These are phyloP conservation scores for Nymphalis c-album DNA, from an alignment of 2,888 invertebrate species.

Conservation along the genomic window DNA sequence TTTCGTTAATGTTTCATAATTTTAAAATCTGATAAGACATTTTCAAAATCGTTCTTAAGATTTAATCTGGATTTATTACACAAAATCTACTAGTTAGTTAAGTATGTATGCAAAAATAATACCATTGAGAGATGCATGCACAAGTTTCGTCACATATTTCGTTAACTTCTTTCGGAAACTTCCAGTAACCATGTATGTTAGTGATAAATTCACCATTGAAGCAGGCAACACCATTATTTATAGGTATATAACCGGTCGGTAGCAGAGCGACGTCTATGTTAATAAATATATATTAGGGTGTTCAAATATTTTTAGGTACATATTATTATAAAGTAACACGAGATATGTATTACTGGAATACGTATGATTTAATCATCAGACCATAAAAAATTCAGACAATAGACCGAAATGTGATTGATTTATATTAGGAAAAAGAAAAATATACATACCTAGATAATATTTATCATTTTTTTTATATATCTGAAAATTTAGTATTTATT, in stretches of 20 bases:
- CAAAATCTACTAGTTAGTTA: no score
- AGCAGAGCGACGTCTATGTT: constrained; percentile 52
- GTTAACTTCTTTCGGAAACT: constrained; percentile 48
- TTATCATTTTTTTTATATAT: no score
- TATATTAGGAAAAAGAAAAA: no score
- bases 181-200: constrained; percentile 56
- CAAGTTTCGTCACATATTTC: constrained; percentile 57
- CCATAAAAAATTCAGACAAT: no score
- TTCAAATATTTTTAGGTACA: not conserved
- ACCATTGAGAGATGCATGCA: constrained; percentile 64
- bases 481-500: not conserved
- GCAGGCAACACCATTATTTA: constrained; percentile 54
- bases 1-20: no score
- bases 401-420: no score
- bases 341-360: no score
- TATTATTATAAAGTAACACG: not conserved
- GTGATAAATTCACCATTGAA: constrained; percentile 47
- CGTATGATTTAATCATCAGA: no score
- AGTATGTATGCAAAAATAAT: constrained; percentile 2
- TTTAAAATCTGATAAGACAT: no score
- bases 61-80: no score
- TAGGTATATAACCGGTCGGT: constrained; percentile 63
- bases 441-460: no score
- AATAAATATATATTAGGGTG: not conserved
- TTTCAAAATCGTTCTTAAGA: no score